Conservation (phyloP, 2,888 invertebrate genomes). For the Allolobophora icterica region DNA sequence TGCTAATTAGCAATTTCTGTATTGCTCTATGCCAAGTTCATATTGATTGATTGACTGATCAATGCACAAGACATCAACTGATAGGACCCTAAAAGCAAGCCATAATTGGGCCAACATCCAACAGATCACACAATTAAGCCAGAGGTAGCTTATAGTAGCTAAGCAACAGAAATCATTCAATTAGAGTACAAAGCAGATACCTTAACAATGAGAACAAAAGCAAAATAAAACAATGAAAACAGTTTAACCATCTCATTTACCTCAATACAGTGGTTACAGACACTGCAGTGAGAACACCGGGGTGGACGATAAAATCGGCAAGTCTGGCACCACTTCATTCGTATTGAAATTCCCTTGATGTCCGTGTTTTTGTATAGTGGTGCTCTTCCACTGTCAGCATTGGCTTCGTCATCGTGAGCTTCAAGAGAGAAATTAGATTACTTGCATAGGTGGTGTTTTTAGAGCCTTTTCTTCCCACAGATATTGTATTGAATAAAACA, state of each 20-base stretch:
- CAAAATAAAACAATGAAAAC: neutral
- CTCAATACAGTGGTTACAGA: constrained; percentile 91
- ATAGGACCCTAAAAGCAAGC: too few species aligned
- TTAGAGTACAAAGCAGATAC: too few species aligned
- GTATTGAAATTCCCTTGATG: constrained; percentile 95
- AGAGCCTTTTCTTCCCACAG: neutral
- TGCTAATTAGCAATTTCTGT: too few species aligned
- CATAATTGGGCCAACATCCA: too few species aligned
- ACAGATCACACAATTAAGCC: too few species aligned
- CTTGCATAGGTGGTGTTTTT: constrained; percentile 32
- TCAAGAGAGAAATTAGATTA: constrained; percentile 23
- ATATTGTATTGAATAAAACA: too few species aligned
- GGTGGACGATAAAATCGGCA: constrained; percentile 99
- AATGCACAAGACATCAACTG: too few species aligned
- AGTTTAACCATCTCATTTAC: constrained; percentile 53
- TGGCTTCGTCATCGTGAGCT: constrained; percentile 64
- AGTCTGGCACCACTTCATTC: constrained; percentile 99
- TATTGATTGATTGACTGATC: too few species aligned
- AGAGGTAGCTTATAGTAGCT: too few species aligned
- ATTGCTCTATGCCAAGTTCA: too few species aligned
- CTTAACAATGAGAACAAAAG: too few species aligned
- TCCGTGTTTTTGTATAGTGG: constrained; percentile 92
- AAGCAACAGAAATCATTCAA: too few species aligned
- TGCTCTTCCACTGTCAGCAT: constrained; percentile 95
- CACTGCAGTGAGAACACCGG: constrained; percentile 97